These are phyloP conservation scores for Zapornia atra DNA, from an alignment of 2,113 vertebrate genomes.

Conservation along the genomic window DNA sequence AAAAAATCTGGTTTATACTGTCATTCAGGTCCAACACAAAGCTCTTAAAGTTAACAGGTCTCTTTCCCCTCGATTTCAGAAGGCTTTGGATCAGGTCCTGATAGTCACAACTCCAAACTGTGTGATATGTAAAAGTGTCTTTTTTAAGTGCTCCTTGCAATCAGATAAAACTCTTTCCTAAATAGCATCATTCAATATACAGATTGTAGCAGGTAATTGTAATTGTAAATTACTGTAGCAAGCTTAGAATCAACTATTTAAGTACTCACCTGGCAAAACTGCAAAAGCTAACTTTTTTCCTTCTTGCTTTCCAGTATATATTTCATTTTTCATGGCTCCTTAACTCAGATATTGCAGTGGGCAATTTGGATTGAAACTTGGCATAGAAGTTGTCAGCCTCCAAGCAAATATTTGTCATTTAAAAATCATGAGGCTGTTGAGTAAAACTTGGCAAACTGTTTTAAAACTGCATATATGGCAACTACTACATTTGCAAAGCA, in stretches of 20 bases:
- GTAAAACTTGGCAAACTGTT: conserved; percentile 49
- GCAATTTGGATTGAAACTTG: conserved; percentile 66
- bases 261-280: conserved; percentile 26
- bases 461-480: not conserved
- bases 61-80: not conserved
- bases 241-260: conserved; percentile 32
- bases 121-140: conserved; percentile 39
- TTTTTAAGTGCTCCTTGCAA: conserved; percentile 65
- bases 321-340: conserved; percentile 39
- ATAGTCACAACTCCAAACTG: conserved; percentile 30
- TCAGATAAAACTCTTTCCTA: conserved; percentile 63
- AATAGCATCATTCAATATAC: conserved; percentile 26
- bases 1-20: conserved; percentile 25
- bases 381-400: conserved; percentile 39
- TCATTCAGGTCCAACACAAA: not conserved
- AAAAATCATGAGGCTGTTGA: conserved; percentile 50
- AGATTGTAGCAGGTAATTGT: conserved; percentile 57
- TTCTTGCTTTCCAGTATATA: not conserved
- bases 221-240: conserved; percentile 67
- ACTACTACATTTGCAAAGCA: not conserved
- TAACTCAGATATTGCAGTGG: conserved; percentile 41
- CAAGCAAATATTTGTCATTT: conserved; percentile 75
- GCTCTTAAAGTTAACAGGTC: conserved; percentile 28
- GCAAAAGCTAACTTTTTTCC: not conserved
- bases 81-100: conserved; percentile 33